Evolutionary conservation across 2,113 vertebrate species (phyloP).

Genomic region (Hymenochirus boettgeri): DNA sequence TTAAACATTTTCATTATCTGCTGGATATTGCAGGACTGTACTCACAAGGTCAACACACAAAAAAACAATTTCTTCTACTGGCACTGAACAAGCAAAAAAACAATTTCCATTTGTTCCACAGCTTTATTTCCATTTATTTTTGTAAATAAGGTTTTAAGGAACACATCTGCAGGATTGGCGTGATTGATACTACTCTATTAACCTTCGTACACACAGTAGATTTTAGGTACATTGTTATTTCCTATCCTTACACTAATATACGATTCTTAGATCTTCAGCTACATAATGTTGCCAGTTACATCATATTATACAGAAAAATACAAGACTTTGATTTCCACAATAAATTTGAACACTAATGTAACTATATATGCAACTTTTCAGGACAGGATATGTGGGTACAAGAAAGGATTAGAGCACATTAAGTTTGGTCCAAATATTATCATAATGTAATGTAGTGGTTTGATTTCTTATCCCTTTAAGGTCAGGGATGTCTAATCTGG

Average conservation of each 20-base stretch:
- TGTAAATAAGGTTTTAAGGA: conserved; percentile 5
- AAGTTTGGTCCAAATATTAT: conserved; percentile 87
- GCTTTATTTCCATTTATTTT: conserved; percentile 12
- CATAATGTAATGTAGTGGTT: conserved; percentile 68
- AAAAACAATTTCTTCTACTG: neutral
- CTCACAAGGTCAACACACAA: no score
- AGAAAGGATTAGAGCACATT: conserved; percentile 67
- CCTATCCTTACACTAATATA: conserved; percentile 36
- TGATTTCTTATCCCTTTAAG: conserved; percentile 61
- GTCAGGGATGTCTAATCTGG: conserved; percentile 18
- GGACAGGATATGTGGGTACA: conserved; percentile 69
- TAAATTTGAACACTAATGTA: conserved; percentile 88
- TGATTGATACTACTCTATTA: conserved; percentile 27
- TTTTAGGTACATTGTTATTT: conserved; percentile 26
- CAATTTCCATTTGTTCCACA: conserved; percentile 21
- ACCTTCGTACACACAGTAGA: conserved; percentile 25
- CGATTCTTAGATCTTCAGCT: conserved; percentile 35
- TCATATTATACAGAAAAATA: conserved; percentile 76
- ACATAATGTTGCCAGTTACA: conserved; percentile 41
- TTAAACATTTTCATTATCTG: no score
- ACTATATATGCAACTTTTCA: conserved; percentile 81
- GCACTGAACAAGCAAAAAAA: neutral
- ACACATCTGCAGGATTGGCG: conserved; percentile 16
- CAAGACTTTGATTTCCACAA: conserved; percentile 73
- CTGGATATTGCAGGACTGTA: no score